Conservation (phyloP, 2,888 invertebrate genomes). For the Eurytoma adleriae region DNA sequence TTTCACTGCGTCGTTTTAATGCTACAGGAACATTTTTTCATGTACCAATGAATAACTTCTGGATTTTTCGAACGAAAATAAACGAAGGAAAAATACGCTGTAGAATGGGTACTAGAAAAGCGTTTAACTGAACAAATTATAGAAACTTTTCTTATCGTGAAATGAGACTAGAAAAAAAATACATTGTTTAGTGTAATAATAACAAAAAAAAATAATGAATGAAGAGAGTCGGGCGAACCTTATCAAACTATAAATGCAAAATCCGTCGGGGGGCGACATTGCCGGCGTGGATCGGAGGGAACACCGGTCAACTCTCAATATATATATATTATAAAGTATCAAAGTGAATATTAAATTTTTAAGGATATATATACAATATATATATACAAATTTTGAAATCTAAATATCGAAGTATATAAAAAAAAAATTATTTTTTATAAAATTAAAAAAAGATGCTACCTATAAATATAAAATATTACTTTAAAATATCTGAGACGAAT, state of each 20-base stretch:
- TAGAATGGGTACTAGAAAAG: slow-evolving; percentile 28
- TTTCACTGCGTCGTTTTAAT: slow-evolving; percentile 32
- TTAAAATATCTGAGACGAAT: slow-evolving; percentile 8
- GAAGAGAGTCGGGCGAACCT: slow-evolving; percentile 14
- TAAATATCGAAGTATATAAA: slow-evolving; percentile 30
- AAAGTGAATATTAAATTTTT: slow-evolving; percentile 30
- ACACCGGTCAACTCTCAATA: not conserved
- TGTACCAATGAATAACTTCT: slow-evolving; percentile 17
- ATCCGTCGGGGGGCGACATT: slow-evolving; percentile 19
- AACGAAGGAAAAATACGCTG: not conserved
- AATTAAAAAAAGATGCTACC: slow-evolving; percentile 29
- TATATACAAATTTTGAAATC: slow-evolving; percentile 14
- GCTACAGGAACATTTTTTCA: slow-evolving; percentile 28
- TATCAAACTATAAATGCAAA: slow-evolving; percentile 35
- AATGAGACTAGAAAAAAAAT: slow-evolving; percentile 33
- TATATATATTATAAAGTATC: slow-evolving; percentile 11
- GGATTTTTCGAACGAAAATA: slow-evolving; percentile 27
- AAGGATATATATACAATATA: slow-evolving; percentile 10
- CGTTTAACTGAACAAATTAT: slow-evolving; percentile 16
- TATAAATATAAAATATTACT: slow-evolving; percentile 1
- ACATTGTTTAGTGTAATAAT: slow-evolving; percentile 43
- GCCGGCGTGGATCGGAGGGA: slow-evolving; percentile 17
- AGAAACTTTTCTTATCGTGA: slow-evolving; percentile 44
- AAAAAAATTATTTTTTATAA: slow-evolving; percentile 46
- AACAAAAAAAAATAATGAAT: not conserved